Evolutionary conservation across 2,797 vertebrate genomes (phyloP).

Genomic region (Australoheros facetus): DNA sequence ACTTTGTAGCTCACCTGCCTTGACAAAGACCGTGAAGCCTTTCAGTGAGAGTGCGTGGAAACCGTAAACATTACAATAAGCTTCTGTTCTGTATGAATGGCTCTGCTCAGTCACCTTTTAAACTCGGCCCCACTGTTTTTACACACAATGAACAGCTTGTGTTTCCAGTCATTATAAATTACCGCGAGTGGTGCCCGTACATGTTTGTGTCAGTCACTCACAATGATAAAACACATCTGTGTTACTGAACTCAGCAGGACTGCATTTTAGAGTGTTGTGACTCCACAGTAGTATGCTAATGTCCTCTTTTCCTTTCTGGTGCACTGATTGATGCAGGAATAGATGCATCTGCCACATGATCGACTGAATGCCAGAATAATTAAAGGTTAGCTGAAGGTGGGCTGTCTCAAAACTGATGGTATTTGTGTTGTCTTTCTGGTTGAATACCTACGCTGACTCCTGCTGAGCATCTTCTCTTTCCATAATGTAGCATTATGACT

Average conservation of each 20-base stretch:
- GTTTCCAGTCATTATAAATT: slow-evolving; percentile 6
- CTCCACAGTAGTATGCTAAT: slow-evolving; percentile 6
- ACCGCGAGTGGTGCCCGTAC: not conserved
- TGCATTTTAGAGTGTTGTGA: slow-evolving; percentile 14
- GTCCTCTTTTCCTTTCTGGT: slow-evolving; percentile 24
- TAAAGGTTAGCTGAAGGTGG: slow-evolving; percentile 58
- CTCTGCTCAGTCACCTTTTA: slow-evolving; percentile 9
- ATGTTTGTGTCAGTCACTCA: slow-evolving; percentile 13
- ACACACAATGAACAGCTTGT: not conserved
- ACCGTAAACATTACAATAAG: not conserved
- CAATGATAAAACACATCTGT: not conserved
- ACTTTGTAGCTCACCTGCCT: not conserved
- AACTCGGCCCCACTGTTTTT: not conserved
- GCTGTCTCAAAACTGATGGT: slow-evolving; percentile 51
- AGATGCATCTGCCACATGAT: slow-evolving; percentile 42
- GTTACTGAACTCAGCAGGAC: slow-evolving; percentile 13
- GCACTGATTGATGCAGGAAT: slow-evolving; percentile 47
- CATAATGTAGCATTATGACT: slow-evolving; percentile 9
- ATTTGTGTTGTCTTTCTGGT: slow-evolving; percentile 47
- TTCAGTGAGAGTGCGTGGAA: slow-evolving; percentile 13
- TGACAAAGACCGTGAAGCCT: slow-evolving; percentile 11
- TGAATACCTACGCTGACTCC: slow-evolving; percentile 22
- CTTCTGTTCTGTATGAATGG: not conserved
- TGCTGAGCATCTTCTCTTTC: slow-evolving; percentile 27
- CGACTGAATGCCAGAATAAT: slow-evolving; percentile 56